Evolutionary conservation across 1,140 invertebrate species (phyloP).

Genomic region (Zeugodacus cucurbitae): DNA sequence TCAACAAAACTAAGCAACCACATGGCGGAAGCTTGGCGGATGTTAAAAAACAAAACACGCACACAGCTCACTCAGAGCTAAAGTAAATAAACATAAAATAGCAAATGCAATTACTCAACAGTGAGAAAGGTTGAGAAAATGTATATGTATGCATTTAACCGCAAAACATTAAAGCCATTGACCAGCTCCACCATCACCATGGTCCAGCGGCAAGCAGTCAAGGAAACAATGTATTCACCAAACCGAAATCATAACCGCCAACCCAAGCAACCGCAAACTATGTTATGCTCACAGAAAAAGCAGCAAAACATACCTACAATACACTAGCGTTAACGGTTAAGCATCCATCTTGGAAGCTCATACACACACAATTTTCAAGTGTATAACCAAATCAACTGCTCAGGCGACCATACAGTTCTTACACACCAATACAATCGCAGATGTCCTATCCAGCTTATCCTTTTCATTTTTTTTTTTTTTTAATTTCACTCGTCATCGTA

Average conservation of each 20-base stretch:
- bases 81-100: constrained; percentile 11
- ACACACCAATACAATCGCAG: neutral
- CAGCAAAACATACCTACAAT: neutral
- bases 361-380: neutral
- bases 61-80: neutral
- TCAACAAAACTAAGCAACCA: neutral
- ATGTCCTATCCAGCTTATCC: constrained; percentile 4
- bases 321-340: neutral
- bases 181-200: neutral
- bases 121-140: neutral
- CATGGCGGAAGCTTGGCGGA: no score
- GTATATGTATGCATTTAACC: neutral
- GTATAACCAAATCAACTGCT: neutral
- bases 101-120: constrained; percentile 1
- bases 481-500: no score
- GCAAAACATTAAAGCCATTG: neutral
- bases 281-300: neutral
- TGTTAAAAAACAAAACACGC: no score
- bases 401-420: neutral
- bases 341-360: neutral
- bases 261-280: neutral
- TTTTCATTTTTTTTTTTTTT: neutral
- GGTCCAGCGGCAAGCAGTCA: neutral
- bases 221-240: neutral
- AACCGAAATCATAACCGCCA: neutral